phyloP scores from a whole-genome alignment of 2,888 invertebrate genomes.

The Polydrusus pterygomalis region DNA sequence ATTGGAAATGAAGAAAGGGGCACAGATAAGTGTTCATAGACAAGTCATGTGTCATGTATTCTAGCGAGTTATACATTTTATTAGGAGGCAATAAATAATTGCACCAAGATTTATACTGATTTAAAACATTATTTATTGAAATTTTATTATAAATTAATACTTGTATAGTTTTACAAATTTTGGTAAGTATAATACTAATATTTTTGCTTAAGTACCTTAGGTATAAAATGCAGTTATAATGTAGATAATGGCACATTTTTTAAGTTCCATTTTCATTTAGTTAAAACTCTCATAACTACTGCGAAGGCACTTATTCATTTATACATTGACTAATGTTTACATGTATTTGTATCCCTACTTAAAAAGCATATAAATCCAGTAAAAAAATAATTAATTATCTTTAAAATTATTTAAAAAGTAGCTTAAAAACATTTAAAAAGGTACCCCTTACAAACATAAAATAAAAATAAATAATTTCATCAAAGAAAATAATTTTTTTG shows the following conservation, averaged over 20 bases:
- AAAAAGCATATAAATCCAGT: background rate
- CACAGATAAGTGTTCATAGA: no score
- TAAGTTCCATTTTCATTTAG: background rate
- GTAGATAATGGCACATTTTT: conserved; percentile 9
- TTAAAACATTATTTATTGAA: conserved; percentile 11
- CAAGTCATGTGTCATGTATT: no score
- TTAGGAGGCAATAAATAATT: no score
- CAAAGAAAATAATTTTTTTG: no score
- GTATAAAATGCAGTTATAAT: conserved; percentile 8
- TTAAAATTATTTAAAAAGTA: background rate
- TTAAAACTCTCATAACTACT: background rate
- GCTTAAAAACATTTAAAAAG: no score
- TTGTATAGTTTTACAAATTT: conserved; percentile 5
- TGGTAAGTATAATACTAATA: conserved; percentile 18
- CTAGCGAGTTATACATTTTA: no score
- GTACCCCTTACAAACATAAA: background rate
- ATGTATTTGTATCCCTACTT: background rate
- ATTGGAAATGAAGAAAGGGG: no score
- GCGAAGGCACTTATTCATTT: conserved; percentile 5
- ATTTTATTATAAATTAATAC: conserved; percentile 23
- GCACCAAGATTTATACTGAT: no score
- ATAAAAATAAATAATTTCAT: no score
- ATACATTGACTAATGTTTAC: background rate
- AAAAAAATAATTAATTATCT: background rate
- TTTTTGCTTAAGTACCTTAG: conserved; percentile 8